A percentile compares a stretch with the other conserved stretches of the same genome.
Evolutionary conservation across 1,140 invertebrate species (phyloP).

Genomic region (Protaetia brevitarsis): DNA sequence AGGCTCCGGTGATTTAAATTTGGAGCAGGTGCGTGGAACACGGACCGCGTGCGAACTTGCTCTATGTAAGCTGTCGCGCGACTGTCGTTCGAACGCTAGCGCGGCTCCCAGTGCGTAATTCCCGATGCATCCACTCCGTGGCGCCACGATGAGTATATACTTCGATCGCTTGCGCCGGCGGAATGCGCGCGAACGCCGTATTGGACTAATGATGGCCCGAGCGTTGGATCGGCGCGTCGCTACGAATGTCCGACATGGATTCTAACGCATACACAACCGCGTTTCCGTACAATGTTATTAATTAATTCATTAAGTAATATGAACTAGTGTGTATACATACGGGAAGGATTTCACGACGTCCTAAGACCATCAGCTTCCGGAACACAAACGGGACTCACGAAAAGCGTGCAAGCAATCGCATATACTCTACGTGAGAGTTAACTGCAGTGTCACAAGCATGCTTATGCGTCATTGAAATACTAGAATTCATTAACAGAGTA

Average conservation of each 20-base stretch:
- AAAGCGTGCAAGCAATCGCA: too few relatives aligned
- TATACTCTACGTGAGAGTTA: too few relatives aligned
- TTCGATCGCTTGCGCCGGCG: constrained; percentile 20
- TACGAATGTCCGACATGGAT: background rate
- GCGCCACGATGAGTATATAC: background rate
- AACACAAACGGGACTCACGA: too few relatives aligned
- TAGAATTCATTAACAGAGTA: too few relatives aligned
- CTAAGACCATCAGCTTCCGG: too few relatives aligned
- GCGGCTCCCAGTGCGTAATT: constrained; percentile 2
- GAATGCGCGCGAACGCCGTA: constrained; percentile 3
- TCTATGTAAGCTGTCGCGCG: constrained; percentile 19
- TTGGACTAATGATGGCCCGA: background rate
- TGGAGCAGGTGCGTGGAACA: constrained; percentile 19
- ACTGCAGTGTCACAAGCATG: too few relatives aligned
- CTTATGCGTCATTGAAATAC: too few relatives aligned
- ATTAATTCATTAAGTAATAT: background rate
- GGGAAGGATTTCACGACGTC: background rate
- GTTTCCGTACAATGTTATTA: background rate
- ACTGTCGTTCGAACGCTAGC: constrained; percentile 1
- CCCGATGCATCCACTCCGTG: background rate
- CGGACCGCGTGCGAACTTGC: background rate
- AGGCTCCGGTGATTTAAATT: constrained; percentile 23
- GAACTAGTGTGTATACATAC: background rate
- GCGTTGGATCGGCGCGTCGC: background rate
- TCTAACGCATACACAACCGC: background rate